Evolutionary conservation across 2,113 vertebrate genomes (phyloP), one percentile per base, ranked within the genome.

Genomic region (Bufo bufo): DNA sequence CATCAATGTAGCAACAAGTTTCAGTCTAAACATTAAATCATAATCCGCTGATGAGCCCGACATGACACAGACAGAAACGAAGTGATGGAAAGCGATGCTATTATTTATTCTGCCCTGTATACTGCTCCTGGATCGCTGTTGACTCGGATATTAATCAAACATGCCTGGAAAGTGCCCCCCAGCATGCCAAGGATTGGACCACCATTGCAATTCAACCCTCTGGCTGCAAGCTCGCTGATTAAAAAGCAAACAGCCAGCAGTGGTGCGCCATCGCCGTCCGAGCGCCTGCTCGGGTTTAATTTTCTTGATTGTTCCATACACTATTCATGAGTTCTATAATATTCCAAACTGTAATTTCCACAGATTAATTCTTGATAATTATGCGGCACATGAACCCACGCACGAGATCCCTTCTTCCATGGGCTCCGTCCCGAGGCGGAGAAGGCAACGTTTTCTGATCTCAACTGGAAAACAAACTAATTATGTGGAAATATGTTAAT

Each of bases 401-500:
- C 93, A 93, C 91, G 92, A 95, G 93, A 92, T 94, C 95, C 94
- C 94, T 93, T 93, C 92, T 93, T 94, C 92, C 92, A 93, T 91
- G 92, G 90, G 92, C 92, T 93, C 90, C 92, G 91, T 96, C 97
- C 96, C 90, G 92, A 94, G 95, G 97, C 96, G 90, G 90, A 94
- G 95, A 95, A 96, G 90, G 95, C 96, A 93, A 97, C 94, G 97
- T 97, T 97, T 97, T 96, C 95, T 97, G 96, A 98, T 98, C 98
- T 99, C 98, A 98, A 97, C 97, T 98, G 97, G 98, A 99, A 99
- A 99, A 98, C 93, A 96, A 98, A 97, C 96, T 99, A 99, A 99
- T 99, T 97, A 99, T 96, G 97, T 98, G 97, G 96, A 99, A 99
- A 98, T 99, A 99, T 99, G 98, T 97, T 99, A 99, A 99, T 99